Evolutionary conservation across 1,140 invertebrate species (phyloP), one percentile per base, ranked within the genome.

Genomic region (Drosophila bocki): DNA sequence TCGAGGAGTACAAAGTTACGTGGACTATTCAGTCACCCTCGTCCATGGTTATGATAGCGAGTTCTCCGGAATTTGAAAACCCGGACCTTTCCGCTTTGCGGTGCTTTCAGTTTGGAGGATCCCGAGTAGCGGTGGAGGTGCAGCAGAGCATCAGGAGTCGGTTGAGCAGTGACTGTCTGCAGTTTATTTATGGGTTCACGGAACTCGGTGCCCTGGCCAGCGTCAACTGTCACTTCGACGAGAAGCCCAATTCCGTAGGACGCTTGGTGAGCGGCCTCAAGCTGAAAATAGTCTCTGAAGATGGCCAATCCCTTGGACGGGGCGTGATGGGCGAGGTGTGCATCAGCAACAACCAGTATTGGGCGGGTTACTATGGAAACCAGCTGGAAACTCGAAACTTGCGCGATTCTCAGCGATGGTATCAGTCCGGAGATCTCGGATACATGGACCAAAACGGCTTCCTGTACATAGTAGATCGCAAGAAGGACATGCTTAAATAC

Each of bases 361-460:
- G 87, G 85, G 33, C 51, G 0, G 91, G 91, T 35, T 92, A 92
- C 53, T 91, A 71, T 13, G 64, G 47, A 6, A 91, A 91, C 39
- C 50, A 37, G 0, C 15, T 45, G 8, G 85, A 70, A 2, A 67
- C 82, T 0, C 54, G 4, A 0, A 8, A 63, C 0, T 48, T 80
- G 0, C 69, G 63, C 0, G 82, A 91, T 48, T 13, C 53, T 0
- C 71, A 91, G 26, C 94, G 95, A 3, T 97, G 95, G 95, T 90
- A 95, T 8, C 93, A 94, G 59, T 95, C 95, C 12, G 96, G 96
- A n/a, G 96, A 96, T 83, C 91, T 96, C 19, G 96, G 94, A 3
- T 94, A 94, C 53, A 91, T 94, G 51, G 94, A 96, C 74, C 78
- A 94, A 6, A 85, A 95, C 29, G 93, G 93, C 1, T 84, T 91